Percentiles rank a stretch among this genome's conserved stretches.
Conservation (phyloP, 2,113 vertebrate species). For the Megalops atlanticus region DNA sequence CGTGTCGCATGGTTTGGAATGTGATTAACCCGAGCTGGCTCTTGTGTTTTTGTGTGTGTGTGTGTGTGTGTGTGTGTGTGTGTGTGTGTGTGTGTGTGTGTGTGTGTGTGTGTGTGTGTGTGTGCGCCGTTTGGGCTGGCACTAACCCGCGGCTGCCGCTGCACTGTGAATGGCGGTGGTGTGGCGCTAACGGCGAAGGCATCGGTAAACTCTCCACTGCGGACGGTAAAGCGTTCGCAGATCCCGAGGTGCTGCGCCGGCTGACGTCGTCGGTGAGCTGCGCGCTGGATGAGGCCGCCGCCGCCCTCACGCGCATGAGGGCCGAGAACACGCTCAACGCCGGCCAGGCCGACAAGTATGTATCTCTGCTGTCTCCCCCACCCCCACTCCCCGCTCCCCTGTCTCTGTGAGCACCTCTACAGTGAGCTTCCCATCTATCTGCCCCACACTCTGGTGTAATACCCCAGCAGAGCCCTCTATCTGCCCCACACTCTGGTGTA, state of each 20-base stretch:
- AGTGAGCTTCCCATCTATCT: not conserved
- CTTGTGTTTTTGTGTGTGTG: constrained; percentile 11
- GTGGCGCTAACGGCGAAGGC: constrained; percentile 74
- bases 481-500: too few species aligned
- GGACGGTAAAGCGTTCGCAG: constrained; percentile 99
- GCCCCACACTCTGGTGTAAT: too few species aligned
- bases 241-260: constrained; percentile 95
- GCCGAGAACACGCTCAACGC: constrained; percentile 94
- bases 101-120: not conserved
- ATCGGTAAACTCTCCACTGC: constrained; percentile 99
- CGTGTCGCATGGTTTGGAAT: constrained; percentile 1
- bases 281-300: constrained; percentile 96
- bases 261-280: constrained; percentile 99
- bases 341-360: constrained; percentile 98
- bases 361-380: constrained; percentile 53
- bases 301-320: constrained; percentile 95
- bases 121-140: not conserved
- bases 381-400: not conserved
- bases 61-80: not conserved
- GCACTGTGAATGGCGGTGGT: constrained; percentile 28
- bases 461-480: too few species aligned
- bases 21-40: not conserved
- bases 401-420: not conserved
- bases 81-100: not conserved
- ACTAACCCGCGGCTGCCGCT: constrained; percentile 45